Percentiles rank a stretch among this genome's conserved stretches.
Conservation (phyloP, 2,113 vertebrate genomes). For the Paralichthys olivaceus region DNA sequence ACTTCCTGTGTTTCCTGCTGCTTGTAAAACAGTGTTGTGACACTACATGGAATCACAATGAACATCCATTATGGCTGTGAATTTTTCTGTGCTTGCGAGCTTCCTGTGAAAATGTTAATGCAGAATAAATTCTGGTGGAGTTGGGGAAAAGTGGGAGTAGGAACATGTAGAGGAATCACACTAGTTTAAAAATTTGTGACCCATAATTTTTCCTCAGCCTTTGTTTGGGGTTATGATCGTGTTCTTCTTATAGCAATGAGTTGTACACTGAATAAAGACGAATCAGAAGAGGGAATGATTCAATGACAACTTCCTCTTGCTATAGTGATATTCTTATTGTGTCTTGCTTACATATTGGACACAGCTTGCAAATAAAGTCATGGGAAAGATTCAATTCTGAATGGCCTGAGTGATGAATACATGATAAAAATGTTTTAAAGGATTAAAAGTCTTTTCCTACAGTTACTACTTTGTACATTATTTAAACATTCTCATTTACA, state of each 20-base stretch:
- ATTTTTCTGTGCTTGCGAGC: slow-evolving; percentile 13
- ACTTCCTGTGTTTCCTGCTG: slow-evolving; percentile 15
- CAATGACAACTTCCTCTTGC: slow-evolving; percentile 34
- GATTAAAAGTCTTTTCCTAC: not conserved
- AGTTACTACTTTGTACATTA: not conserved
- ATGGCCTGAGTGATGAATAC: slow-evolving; percentile 8
- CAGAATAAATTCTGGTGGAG: slow-evolving; percentile 13
- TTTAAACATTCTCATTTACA: too few relatives aligned
- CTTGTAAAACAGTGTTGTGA: slow-evolving; percentile 1
- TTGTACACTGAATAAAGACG: slow-evolving; percentile 30
- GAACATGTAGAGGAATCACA: not conserved
- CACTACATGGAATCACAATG: not conserved
- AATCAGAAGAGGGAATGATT: slow-evolving; percentile 11
- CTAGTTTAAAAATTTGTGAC: not conserved
- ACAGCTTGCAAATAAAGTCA: slow-evolving; percentile 60
- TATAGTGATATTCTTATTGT: slow-evolving; percentile 40
- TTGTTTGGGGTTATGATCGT: not conserved
- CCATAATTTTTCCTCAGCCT: slow-evolving; percentile 13
- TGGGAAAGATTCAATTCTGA: slow-evolving; percentile 7
- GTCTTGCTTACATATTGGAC: slow-evolving; percentile 20
- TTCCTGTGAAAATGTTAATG: slow-evolving; percentile 33
- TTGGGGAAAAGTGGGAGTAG: not conserved
- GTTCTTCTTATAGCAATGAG: slow-evolving; percentile 27
- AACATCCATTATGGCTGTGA: not conserved
- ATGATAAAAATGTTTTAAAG: not conserved